Evolutionary conservation across 2,888 invertebrate genomes (phyloP).

Genomic region (Torymus tubicola): DNA sequence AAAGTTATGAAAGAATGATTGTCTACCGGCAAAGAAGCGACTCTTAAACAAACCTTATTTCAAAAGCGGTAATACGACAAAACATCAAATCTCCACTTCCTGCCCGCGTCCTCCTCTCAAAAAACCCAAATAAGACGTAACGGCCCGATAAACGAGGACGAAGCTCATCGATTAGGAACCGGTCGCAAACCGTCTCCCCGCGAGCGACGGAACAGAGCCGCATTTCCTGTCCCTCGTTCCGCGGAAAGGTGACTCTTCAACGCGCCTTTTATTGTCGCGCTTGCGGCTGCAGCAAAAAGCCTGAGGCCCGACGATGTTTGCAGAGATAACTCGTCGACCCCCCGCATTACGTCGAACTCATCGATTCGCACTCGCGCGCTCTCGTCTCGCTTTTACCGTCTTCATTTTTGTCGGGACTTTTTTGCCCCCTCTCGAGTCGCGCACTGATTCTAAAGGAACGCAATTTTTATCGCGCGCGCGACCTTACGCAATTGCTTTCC

Average conservation of each 20-base stretch:
- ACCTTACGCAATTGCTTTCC: slow-evolving; percentile 3
- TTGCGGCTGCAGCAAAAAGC: slow-evolving; percentile 17
- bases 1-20: background rate
- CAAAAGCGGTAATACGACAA: no score
- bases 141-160: no score
- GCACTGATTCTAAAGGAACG: background rate
- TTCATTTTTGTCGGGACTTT: slow-evolving; percentile 25
- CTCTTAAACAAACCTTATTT: no score
- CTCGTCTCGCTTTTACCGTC: slow-evolving; percentile 7
- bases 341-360: slow-evolving; percentile 46
- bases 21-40: background rate
- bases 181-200: slow-evolving; percentile 1
- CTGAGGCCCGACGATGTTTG: slow-evolving; percentile 7
- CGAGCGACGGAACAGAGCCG: background rate
- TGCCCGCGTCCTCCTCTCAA: background rate
- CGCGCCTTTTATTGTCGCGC: slow-evolving; percentile 37
- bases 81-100: background rate
- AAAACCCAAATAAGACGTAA: no score
- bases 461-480: background rate
- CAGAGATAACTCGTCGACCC: slow-evolving; percentile 3
- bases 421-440: background rate
- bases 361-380: slow-evolving; percentile 42
- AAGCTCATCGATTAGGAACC: background rate
- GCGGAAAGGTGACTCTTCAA: slow-evolving; percentile 18
- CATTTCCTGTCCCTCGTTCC: slow-evolving; percentile 26